Base-by-base conservation (phyloP, 2,888 invertebrate genomes). In the Norana najaformis region DNA sequence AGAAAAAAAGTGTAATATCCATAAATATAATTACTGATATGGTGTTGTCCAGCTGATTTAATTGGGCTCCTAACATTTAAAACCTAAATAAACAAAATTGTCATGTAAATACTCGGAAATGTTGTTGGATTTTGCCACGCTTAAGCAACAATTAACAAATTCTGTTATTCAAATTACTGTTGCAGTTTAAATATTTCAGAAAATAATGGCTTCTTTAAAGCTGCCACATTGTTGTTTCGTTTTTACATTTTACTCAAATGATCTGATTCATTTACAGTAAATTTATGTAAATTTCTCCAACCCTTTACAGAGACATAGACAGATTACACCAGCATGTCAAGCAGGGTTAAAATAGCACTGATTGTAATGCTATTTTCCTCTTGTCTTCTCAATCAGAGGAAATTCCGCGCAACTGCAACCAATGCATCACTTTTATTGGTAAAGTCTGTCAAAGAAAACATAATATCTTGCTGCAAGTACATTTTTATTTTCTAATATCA, bases 121-220 rank as follows among this genome's bases (percentile, higher is more conserved):
- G 69, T 69, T 69, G 69, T 30, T 69, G n/a, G 30, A n/a, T 69
- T n/a, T 69, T 69, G 30, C n/a, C 69, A n/a, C n/a, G 69, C 69
- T n/a, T 69, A 69, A 69, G n/a, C n/a, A 69, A 69, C 69, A 69
- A 69, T 69, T n/a, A 69, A 69, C 30, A n/a, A n/a, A 69, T n/a
- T 69, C 69, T 69, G 69, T 69, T 69, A n/a, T 69, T 69, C 30
- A 69, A 69, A 69, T 69, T 69, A n/a, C 69, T 69, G 11, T 69
- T n/a, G 6, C n/a, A 69, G 69, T 30, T 69, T n/a, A n/a, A n/a
- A n/a, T 47, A 23, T 23, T 47, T 47, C 4, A 6, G 47, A 47
- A 1, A 23, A n/a, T n/a, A 30, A 69, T 69, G n/a, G n/a, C 30
- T 13, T 41, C 41, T 41, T 41, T 13, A 3, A 69, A 69, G 69